Percentiles rank a stretch among this genome's conserved stretches.
These are phyloP conservation scores for Ips typographus DNA, from an alignment of 1,140 invertebrate species.

Conservation along the genomic window DNA sequence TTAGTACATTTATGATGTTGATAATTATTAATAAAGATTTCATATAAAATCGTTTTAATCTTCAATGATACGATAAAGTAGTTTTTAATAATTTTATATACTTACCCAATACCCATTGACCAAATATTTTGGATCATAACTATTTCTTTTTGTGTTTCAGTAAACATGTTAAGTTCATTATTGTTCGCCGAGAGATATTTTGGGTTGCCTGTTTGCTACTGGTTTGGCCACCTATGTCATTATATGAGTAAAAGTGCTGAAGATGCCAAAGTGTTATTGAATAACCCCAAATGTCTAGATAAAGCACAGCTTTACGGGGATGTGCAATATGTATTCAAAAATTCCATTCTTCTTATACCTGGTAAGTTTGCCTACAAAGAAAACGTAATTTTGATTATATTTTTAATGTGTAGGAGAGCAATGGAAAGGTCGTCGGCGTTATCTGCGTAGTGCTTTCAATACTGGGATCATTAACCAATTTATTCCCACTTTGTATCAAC, in stretches of 20 bases:
- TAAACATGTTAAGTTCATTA: not conserved
- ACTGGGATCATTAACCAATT: not conserved
- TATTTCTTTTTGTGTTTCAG: not conserved
- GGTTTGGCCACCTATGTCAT: conserved; percentile 6
- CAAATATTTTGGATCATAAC: no score
- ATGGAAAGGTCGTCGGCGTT: not conserved
- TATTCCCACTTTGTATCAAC: not conserved
- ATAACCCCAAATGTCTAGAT: conserved; percentile 8
- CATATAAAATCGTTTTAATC: no score
- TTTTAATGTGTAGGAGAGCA: not conserved
- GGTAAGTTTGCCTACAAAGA: not conserved
- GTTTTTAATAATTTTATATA: no score
- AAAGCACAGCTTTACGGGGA: conserved; percentile 1
- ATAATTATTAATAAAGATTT: no score
- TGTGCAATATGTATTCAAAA: not conserved
- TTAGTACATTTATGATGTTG: no score
- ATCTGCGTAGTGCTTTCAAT: conserved; percentile 8
- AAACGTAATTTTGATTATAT: not conserved
- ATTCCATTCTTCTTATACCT: not conserved
- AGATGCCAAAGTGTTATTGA: conserved; percentile 10
- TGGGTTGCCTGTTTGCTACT: not conserved
- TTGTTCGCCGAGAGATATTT: not conserved
- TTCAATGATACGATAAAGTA: no score
- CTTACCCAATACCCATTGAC: no score
- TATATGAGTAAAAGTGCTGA: conserved; percentile 1